Percentiles rank a stretch among this genome's conserved stretches.
These are phyloP conservation scores for Triplophysa bombifrons DNA, from an alignment of 2,797 vertebrate species.

Conservation along the genomic window DNA sequence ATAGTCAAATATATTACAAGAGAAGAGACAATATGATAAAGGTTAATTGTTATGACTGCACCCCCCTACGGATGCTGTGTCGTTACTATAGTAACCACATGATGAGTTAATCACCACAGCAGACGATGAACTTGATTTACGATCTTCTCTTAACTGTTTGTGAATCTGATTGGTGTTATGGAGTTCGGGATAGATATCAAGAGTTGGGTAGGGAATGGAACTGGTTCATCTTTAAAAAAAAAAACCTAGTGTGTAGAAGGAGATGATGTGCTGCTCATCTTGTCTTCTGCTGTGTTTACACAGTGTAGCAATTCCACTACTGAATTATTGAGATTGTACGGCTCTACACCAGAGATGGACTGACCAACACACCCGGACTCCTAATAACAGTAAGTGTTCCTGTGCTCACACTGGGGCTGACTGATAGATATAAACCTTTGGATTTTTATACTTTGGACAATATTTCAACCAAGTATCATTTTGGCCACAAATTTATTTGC, in stretches of 20 bases:
- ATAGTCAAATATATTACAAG: constrained; percentile 63
- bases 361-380: constrained; percentile 22
- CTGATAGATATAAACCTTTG: background rate
- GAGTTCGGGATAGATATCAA: background rate
- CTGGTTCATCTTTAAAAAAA: background rate
- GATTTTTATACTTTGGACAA: background rate
- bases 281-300: constrained; percentile 56
- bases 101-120: constrained; percentile 63
- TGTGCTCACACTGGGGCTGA: background rate
- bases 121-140: constrained; percentile 57
- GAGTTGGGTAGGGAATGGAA: background rate
- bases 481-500: too few species aligned
- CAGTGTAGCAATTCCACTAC: constrained; percentile 56
- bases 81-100: constrained; percentile 72
- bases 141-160: constrained; percentile 22
- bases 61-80: constrained; percentile 59
- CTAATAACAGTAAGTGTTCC: constrained; percentile 14
- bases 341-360: constrained; percentile 45
- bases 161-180: background rate
- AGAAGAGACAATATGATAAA: constrained; percentile 67
- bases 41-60: constrained; percentile 76
- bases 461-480: too few species aligned
- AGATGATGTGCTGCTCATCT: constrained; percentile 38
- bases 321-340: constrained; percentile 60
- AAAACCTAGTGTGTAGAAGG: constrained; percentile 19